These are phyloP conservation scores for Dipus sagitta DNA, from an alignment of 2,797 vertebrate genomes.

Conservation along the genomic window DNA sequence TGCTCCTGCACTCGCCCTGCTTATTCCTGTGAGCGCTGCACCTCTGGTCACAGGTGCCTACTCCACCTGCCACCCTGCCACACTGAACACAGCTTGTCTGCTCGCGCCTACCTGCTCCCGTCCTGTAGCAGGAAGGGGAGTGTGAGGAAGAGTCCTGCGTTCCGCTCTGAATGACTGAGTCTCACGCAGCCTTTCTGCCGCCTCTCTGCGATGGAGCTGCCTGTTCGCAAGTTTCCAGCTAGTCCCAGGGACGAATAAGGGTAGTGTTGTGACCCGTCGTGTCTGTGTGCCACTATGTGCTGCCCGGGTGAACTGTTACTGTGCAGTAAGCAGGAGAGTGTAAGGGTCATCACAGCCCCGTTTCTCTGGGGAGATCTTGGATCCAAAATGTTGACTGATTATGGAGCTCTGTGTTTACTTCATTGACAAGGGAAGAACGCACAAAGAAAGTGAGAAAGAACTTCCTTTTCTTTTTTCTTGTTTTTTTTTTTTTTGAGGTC, in stretches of 20 bases:
- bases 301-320: background rate
- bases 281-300: conserved; percentile 8
- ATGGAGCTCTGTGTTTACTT: conserved; percentile 53
- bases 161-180: background rate
- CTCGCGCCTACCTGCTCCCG: too few species aligned
- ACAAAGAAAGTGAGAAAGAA: background rate
- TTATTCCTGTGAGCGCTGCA: too few species aligned
- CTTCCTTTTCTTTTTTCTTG: conserved; percentile 25
- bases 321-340: background rate
- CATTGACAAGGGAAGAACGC: background rate
- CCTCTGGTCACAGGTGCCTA: too few species aligned
- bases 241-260: background rate
- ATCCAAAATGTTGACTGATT: conserved; percentile 35
- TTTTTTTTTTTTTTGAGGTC: too few species aligned
- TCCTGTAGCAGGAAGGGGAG: too few species aligned
- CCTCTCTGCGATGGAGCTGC: background rate
- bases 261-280: background rate
- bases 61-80: too few species aligned
- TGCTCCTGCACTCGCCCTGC: too few species aligned
- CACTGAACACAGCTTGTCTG: too few species aligned
- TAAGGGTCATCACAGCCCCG: background rate
- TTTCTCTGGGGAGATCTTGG: background rate
- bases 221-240: background rate
- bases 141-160: too few species aligned
- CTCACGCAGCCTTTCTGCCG: background rate